Base-by-base conservation (phyloP, 2,113 vertebrate genomes). In the Notarius quadriscutis region DNA sequence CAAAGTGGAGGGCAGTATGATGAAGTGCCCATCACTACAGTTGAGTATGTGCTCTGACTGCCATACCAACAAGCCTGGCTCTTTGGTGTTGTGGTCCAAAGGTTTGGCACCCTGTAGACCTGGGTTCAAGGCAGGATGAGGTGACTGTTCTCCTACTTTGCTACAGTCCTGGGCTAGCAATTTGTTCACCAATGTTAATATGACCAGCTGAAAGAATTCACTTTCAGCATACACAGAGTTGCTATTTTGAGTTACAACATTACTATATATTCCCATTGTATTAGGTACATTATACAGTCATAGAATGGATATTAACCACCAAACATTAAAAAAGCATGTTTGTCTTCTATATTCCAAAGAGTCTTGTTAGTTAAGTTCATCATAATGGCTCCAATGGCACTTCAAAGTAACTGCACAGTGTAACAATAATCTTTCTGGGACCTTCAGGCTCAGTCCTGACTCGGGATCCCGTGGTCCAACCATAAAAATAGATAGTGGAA, bases 401-500 rank as follows among this genome's bases (percentile, higher is more conserved):
- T 82, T 82, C 14, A 51, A 62, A 87, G 86, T 60, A 72, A 74
- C 65, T 30, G 67, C 25, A 15, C 55, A 53, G 67, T 12, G 67
- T 74, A 41, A 63, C 11, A 5, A 82, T 51, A 60, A 65, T 77
- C 48, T 77, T 81, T 34, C 41, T 53, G 79, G 91, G 91, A 91
- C 90, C 81, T 90, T 89, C 91, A 91, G 65, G 88, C 81, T 90
- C 93, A 93, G 88, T 89, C 18, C 34, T 86, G 84, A 57, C 87
- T 90, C 91, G 91, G 86, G 48, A 63, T 83, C 60, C 86, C 79
- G 93, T 91, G 91, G 91, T 87, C 88, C 87, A 81, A 88, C 92
- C 89, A 88, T 95, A 94, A 95, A 95, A 95, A 91, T 92, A 93
- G 92, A 94, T 93, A 94, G 92, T 94, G 90, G 92, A 93, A 94